Evolutionary conservation across 2,888 invertebrate genomes (phyloP), one percentile per base, ranked within the genome.

Genomic region (Elysia crispata): DNA sequence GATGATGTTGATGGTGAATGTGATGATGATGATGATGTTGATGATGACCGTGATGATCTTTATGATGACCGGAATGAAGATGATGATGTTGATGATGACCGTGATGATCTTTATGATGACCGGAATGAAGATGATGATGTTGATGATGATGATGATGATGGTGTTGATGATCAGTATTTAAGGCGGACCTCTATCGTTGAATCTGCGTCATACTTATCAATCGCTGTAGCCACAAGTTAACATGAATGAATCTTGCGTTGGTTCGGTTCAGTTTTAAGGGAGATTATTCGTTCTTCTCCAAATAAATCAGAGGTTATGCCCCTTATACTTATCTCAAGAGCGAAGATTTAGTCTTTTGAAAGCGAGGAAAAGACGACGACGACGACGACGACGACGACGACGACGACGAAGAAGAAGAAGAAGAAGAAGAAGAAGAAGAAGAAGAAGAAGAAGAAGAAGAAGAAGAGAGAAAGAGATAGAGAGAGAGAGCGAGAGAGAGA

Each of bases 41-140:
- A 18, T 5, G 28, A 3, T 28, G 18, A n/a, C 18, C n/a, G 18
- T 28, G 18, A n/a, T 66, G 28, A 66, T 66, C 18, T 25, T 66
- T 18, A 66, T 8, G 28, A 66, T 66, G 28, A 66, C 28, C 18
- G 28, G n/a, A 28, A 66, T 66, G 28, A 66, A 1, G 64, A 64
- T 64, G 64, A 64, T 64, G 64, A 64, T 64, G 64, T 20, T 64
- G 64, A 64, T 64, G 23, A 64, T 64, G 23, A 64, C 23, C 11
- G 23, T 23, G 23, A 64, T 23, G 23, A 64, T 23, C 11, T 20
- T 23, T 13, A 64, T 64, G 23, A 64, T 64, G 23, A 64, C 23
- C 11, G 23, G 13, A 23, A 64, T 64, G 23, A 64, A 20, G 23
- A 64, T 64, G 23, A 64, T 64, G 23, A 64, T 64, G 23, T 20